These are phyloP conservation scores for Cyprichromis sp. DNA, from an alignment of 2,113 vertebrate genomes.

Conservation along the genomic window DNA sequence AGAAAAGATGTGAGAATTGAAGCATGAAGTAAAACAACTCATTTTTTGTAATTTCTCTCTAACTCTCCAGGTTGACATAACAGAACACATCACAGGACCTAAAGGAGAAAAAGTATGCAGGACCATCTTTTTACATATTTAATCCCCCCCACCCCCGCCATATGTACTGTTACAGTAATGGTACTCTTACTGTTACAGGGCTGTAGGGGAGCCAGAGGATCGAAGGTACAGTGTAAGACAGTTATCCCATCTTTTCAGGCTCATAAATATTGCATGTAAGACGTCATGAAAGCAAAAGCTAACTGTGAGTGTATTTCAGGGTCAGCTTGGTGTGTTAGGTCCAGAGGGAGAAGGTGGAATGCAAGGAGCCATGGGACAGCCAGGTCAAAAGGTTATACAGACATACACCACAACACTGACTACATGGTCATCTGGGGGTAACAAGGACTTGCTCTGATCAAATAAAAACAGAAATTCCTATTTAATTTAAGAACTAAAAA, in stretches of 20 bases:
- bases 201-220: constrained; percentile 44
- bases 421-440: neutral
- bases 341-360: constrained; percentile 29
- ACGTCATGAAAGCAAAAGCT: neutral
- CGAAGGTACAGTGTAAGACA: neutral
- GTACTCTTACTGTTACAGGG: constrained; percentile 15
- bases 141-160: fast-evolving
- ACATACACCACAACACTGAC: neutral
- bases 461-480: neutral
- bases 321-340: constrained; percentile 21
- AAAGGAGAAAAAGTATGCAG: constrained; percentile 38
- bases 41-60: neutral
- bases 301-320: constrained; percentile 27
- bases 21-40: neutral
- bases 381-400: constrained; percentile 31
- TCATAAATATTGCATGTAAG: fast-evolving
- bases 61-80: constrained; percentile 43
- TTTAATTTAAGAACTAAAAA: neutral
- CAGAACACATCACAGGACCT: constrained; percentile 26
- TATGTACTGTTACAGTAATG: neutral
- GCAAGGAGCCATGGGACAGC: constrained; percentile 21
- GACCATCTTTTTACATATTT: neutral
- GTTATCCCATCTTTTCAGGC: neutral
- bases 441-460: neutral
- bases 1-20: neutral